Conservation (phyloP, 2,888 invertebrate genomes). For the Zeuzera pyrina region DNA sequence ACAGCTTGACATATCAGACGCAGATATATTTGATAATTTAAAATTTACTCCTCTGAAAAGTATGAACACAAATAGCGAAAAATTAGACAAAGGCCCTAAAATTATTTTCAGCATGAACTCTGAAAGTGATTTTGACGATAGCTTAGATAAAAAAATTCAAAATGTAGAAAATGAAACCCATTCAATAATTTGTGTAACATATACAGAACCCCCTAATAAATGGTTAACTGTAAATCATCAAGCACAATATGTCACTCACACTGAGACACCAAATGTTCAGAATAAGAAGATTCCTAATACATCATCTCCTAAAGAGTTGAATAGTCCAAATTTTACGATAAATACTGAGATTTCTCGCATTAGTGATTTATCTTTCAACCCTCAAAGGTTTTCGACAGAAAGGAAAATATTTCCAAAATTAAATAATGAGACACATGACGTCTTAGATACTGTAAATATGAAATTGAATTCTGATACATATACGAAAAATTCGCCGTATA, state of each 20-base stretch:
- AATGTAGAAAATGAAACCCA: conserved; percentile 54
- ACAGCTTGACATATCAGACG: conserved; percentile 26
- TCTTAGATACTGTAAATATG: conserved; percentile 36
- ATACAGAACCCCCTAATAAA: conserved; percentile 39
- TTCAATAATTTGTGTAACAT: conserved; percentile 45
- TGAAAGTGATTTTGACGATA: conserved; percentile 53
- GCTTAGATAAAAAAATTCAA: conserved; percentile 33
- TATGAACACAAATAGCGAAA: conserved; percentile 34
- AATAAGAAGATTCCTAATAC: conserved; percentile 60
- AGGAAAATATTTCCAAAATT: conserved; percentile 44
- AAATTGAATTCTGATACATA: conserved; percentile 66
- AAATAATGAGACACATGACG: conserved; percentile 46
- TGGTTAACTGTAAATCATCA: conserved; percentile 38
- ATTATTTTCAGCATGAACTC: conserved; percentile 50
- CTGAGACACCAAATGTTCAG: conserved; percentile 32
- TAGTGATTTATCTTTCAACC: conserved; percentile 57
- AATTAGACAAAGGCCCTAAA: conserved; percentile 48
- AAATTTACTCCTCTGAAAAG: conserved; percentile 56
- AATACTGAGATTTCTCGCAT: conserved; percentile 63
- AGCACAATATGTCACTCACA: conserved; percentile 24
- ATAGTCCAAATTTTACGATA: conserved; percentile 60
- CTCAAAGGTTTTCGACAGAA: conserved; percentile 61
- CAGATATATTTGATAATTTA: conserved; percentile 54
- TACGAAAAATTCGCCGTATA: conserved; percentile 63
- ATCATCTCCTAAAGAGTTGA: conserved; percentile 59